A percentile compares a stretch with the other conserved stretches of the same genome.
phyloP scores from a whole-genome alignment of 2,797 vertebrate species.

The Bradypus variegatus region DNA sequence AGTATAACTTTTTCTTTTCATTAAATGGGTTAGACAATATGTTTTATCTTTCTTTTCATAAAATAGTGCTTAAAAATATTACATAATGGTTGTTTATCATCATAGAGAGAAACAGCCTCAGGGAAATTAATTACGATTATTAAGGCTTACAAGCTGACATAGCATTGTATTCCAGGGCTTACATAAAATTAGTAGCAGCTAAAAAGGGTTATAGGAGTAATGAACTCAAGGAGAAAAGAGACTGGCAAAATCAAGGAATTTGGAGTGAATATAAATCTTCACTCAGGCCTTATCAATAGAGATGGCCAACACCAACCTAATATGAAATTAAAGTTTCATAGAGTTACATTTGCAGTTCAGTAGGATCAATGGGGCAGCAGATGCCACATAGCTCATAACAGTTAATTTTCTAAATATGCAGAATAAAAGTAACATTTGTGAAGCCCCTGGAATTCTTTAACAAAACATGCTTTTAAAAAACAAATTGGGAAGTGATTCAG shows the following conservation, averaged over 20 bases:
- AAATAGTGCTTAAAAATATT: background rate
- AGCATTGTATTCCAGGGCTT: background rate
- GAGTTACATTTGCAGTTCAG: background rate
- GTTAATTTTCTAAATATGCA: conserved; percentile 41
- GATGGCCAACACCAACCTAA: background rate
- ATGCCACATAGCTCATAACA: background rate
- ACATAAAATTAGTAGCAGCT: background rate
- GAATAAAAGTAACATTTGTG: conserved; percentile 33
- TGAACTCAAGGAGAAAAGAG: background rate
- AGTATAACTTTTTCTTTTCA: background rate
- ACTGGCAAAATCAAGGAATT: conserved; percentile 11
- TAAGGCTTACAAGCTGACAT: background rate
- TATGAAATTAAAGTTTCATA: background rate
- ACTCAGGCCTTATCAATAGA: conserved; percentile 13
- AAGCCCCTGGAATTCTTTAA: conserved; percentile 41
- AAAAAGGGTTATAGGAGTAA: background rate
- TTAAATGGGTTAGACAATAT: background rate
- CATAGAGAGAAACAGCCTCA: background rate
- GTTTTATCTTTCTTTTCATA: background rate
- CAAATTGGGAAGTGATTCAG: background rate
- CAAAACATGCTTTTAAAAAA: conserved; percentile 47
- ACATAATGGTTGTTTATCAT: background rate
- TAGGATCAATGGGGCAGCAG: background rate
- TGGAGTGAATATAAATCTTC: conserved; percentile 14
- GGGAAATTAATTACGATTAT: background rate